A percentile compares a stretch with the other conserved stretches of the same genome.
Conservation (phyloP, 1,140 invertebrate species). For the Glossosoma conforme region DNA sequence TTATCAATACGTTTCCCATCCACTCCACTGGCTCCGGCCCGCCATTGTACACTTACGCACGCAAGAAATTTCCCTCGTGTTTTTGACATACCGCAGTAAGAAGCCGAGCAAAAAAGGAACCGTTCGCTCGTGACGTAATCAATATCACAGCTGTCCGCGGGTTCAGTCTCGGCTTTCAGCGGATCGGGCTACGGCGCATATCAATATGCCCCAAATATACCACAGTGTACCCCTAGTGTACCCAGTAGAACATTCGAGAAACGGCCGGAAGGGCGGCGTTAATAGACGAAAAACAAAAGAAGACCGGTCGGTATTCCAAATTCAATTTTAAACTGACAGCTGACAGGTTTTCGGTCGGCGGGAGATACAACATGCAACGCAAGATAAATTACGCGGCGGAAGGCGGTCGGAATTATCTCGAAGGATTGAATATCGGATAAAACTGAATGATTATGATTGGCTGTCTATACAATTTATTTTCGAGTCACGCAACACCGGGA, state of each 20-base stretch:
- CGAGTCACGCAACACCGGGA: slow-evolving; percentile 7
- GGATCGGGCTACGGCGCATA: no score
- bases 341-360: slow-evolving; percentile 22
- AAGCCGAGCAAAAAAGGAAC: slow-evolving; percentile 19
- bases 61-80: slow-evolving; percentile 28
- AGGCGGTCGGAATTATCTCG: slow-evolving; percentile 5
- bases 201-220: no score
- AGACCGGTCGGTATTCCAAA: slow-evolving; percentile 8
- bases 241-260: no score
- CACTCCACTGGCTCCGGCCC: slow-evolving; percentile 1
- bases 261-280: not conserved
- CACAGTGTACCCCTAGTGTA: no score
- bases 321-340: slow-evolving; percentile 24
- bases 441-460: slow-evolving; percentile 13
- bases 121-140: slow-evolving; percentile 19
- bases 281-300: slow-evolving; percentile 19
- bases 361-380: slow-evolving; percentile 19
- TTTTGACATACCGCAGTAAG: slow-evolving; percentile 22
- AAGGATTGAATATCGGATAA: slow-evolving; percentile 16
- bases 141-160: slow-evolving; percentile 5
- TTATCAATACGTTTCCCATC: slow-evolving; percentile 16
- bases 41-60: slow-evolving; percentile 26
- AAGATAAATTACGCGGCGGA: slow-evolving; percentile 12
- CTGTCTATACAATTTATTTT: slow-evolving; percentile 13
- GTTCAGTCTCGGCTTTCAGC: no score